Base-by-base conservation (phyloP, 2,113 vertebrate genomes). In the Tetrao urogallus region DNA sequence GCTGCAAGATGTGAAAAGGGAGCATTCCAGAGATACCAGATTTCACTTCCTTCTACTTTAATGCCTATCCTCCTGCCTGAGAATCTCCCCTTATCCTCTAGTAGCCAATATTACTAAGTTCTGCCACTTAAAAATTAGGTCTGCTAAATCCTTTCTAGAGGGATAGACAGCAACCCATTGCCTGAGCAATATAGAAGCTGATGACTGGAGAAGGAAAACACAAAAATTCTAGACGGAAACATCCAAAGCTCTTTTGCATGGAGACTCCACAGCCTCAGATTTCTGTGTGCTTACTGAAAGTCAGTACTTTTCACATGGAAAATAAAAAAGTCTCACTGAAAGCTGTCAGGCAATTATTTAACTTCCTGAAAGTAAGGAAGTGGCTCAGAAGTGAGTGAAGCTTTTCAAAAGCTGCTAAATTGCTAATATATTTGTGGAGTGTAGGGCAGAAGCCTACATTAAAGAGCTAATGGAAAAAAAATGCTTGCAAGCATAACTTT, bases 341-440 rank as follows among this genome's bases (percentile, higher is more conserved):
- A 92, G 71, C 38, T 64, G 77, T 15, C 45, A 92, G 85, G 61
- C 25, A 79, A 85, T 50, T 86, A 54, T 52, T 82, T 74, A 76
- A 58, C 64, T 92, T 90, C 79, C 86, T 91, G 82, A 69, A 72
- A 81, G 47, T 83, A 75, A 92, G 89, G 91, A 96, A 94, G 73
- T 88, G 73, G 57, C 52, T 91, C 61, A 81, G 57, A 70, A 80
- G 47, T 42, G 34, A n/a, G 60, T 86, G 54, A 86, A 81, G 38
- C 27, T 47, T 94, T 95, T 74, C 89, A 75, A 96, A 94, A 93
- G 79, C 56, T 92, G 69, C 67, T 61, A 77, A 38, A 72, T 88
- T 54, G 88, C 72, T 88, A 81, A 71, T 48, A 57, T 27, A 65
- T 88, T 15, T 65, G 43, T 57, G 60, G 45, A 81, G 45, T 6